These are phyloP conservation scores for Geodia barretti DNA, from an alignment of 37 sponge, comb jelly and placozoan genomes.

Conservation along the genomic window DNA sequence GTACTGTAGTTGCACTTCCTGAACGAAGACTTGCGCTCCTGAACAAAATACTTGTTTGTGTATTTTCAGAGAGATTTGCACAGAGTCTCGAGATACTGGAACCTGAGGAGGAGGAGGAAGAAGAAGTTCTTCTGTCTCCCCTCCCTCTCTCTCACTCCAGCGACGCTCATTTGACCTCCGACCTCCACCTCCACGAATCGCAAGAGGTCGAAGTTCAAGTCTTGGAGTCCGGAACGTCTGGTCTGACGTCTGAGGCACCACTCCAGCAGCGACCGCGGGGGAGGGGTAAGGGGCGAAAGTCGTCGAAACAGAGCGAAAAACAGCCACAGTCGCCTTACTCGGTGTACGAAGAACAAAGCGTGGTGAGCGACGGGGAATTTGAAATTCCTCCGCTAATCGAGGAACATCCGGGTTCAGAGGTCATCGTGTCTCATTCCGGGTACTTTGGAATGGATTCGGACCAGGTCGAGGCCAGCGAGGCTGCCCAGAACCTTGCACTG, in stretches of 20 bases:
- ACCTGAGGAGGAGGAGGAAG: not conserved
- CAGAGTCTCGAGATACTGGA: not conserved
- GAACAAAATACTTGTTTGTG: not conserved
- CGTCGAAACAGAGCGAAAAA: not conserved
- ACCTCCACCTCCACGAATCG: not conserved
- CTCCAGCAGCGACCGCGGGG: not conserved
- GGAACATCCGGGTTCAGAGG: not conserved
- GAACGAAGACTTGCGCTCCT: too few species aligned
- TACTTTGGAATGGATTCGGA: not conserved
- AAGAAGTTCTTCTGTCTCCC: not conserved
- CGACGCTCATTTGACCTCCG: slow-evolving; percentile 18
- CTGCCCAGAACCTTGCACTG: not conserved
- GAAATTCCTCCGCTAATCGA: not conserved
- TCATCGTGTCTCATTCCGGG: not conserved
- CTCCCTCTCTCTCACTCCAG: not conserved
- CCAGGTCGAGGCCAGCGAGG: not conserved
- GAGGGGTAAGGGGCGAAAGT: not conserved
- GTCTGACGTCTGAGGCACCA: not conserved
- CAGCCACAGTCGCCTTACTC: not conserved
- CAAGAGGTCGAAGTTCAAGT: slow-evolving; percentile 28
- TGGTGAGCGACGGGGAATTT: not conserved
- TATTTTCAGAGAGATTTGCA: not conserved
- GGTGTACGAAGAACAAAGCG: not conserved
- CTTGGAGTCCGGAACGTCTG: not conserved
- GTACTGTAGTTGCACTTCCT: too few species aligned